A percentile compares a stretch with the other conserved stretches of the same genome.
Evolutionary conservation across 2,113 vertebrate genomes (phyloP).

Genomic region (Ictidomys tridecemlineatus): DNA sequence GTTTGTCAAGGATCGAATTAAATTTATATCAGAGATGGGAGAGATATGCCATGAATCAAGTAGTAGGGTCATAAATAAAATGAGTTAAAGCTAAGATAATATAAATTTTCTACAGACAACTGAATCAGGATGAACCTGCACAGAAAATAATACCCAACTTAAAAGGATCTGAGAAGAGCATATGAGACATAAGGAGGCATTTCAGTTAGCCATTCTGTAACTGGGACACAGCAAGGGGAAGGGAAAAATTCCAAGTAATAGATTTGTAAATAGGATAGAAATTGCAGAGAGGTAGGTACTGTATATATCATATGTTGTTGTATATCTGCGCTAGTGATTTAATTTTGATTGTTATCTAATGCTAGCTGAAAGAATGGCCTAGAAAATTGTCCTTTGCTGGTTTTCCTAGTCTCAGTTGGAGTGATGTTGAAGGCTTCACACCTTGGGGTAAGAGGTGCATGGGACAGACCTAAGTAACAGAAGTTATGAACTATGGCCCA

Average conservation of each 20-base stretch:
- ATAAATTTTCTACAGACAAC: conserved; percentile 7
- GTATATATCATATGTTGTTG: background rate
- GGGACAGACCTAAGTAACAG: background rate
- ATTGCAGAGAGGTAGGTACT: background rate
- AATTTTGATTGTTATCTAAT: conserved; percentile 12
- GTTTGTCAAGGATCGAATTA: conserved; percentile 55
- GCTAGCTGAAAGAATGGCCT: background rate
- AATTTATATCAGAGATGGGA: background rate
- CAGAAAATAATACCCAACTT: background rate
- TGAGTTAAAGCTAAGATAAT: conserved; percentile 24
- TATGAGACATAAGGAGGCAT: background rate
- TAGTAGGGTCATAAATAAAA: conserved; percentile 20
- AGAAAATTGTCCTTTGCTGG: background rate
- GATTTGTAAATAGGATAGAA: background rate
- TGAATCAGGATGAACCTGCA: background rate
- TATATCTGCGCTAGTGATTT: background rate
- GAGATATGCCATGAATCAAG: background rate
- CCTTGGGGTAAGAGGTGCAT: background rate
- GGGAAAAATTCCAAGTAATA: background rate
- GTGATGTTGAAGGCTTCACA: background rate
- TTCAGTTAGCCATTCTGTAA: conserved; percentile 7
- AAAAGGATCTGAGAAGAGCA: background rate
- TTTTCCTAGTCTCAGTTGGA: background rate
- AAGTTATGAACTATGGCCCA: rapidly evolving
- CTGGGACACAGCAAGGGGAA: background rate